These are phyloP conservation scores for Polyodon spathula DNA, from an alignment of 2,113 vertebrate genomes.

Conservation along the genomic window DNA sequence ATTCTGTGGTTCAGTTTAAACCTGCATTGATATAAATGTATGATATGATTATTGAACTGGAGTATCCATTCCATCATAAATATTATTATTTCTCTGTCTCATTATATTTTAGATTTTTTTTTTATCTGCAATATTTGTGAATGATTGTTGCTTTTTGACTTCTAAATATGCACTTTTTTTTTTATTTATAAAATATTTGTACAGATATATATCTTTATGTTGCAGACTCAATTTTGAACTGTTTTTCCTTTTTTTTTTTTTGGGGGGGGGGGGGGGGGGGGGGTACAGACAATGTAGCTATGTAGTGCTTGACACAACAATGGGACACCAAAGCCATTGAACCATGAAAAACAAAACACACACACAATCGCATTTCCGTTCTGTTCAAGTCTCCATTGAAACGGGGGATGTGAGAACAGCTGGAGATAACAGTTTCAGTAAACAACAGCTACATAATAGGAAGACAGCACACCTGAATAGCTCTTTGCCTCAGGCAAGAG, in stretches of 20 bases:
- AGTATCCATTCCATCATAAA: too few species aligned
- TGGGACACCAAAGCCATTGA: constrained; percentile 5
- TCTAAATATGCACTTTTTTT: too few species aligned
- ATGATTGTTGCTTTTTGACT: too few species aligned
- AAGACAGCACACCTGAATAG: constrained; percentile 1
- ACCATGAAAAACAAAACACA: constrained; percentile 1
- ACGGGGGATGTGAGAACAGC: too few species aligned
- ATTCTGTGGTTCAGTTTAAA: background rate
- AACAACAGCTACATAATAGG: background rate
- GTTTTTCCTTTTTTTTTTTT: background rate
- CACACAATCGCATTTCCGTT: background rate
- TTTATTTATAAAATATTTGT: too few species aligned
- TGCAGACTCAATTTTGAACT: background rate
- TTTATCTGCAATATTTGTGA: too few species aligned
- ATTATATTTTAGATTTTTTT: too few species aligned
- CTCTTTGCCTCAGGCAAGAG: constrained; percentile 6
- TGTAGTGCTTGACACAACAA: constrained; percentile 11
- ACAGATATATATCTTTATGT: too few species aligned
- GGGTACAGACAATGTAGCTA: background rate
- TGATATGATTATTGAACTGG: too few species aligned
- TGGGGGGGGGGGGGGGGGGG: too few species aligned
- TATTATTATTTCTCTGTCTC: too few species aligned
- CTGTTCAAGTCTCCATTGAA: too few species aligned
- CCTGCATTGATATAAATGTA: background rate
- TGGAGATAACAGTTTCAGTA: background rate